Percentiles rank a stretch among this genome's conserved stretches.
These are phyloP conservation scores for Triplophysa bombifrons DNA, from an alignment of 2,797 vertebrate genomes.

Conservation along the genomic window DNA sequence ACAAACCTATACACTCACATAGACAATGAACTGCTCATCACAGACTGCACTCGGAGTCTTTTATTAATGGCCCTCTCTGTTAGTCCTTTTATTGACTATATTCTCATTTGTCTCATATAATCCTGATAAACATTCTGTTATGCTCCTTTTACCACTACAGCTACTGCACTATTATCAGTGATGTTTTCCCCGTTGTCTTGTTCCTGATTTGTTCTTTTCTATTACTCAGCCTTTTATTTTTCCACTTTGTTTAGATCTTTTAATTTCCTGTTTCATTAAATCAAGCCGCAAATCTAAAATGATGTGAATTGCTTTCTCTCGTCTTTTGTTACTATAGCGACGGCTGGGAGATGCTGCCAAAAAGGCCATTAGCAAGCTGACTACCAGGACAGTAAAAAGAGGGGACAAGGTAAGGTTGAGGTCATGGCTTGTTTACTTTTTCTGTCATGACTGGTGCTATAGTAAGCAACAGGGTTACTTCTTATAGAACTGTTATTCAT, in stretches of 20 bases:
- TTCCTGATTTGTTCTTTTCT: not conserved
- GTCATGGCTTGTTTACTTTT: conserved; percentile 39
- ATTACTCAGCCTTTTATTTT: conserved; percentile 4
- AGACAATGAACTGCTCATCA: conserved; percentile 6
- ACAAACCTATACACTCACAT: conserved; percentile 29
- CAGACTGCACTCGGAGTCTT: conserved; percentile 7
- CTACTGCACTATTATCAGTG: not conserved
- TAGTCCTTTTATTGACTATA: conserved; percentile 21
- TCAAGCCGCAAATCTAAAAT: conserved; percentile 12
- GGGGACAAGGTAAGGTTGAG: conserved; percentile 91
- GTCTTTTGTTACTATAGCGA: conserved; percentile 79
- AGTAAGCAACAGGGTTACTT: conserved; percentile 12
- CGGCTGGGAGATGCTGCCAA: conserved; percentile 95
- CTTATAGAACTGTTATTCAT: conserved; percentile 7
- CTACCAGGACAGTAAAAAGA: conserved; percentile 93
- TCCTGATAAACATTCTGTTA: conserved; percentile 13
- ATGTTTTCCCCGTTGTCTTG: not conserved
- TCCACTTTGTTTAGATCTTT: conserved; percentile 4
- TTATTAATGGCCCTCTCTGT: conserved; percentile 17
- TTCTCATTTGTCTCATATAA: not conserved
- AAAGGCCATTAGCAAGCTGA: conserved; percentile 95
- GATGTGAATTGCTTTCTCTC: conserved; percentile 32
- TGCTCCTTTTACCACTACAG: not conserved
- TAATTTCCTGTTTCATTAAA: conserved; percentile 26
- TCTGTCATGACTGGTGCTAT: not conserved